These are phyloP conservation scores for Cherax quadricarinatus DNA, from an alignment of 1,140 invertebrate genomes.

Conservation along the genomic window DNA sequence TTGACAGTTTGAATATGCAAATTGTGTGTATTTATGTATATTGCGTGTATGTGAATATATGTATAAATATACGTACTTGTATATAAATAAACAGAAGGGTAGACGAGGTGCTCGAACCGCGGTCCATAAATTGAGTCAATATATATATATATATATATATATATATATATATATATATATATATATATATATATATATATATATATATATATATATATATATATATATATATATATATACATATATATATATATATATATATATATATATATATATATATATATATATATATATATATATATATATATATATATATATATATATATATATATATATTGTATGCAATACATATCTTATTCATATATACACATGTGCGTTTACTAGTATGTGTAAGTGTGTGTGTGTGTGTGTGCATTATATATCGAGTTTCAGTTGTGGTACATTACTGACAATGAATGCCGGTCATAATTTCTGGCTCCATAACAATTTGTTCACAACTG, in stretches of 20 bases:
- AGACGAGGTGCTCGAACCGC: no score
- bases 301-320: slow-evolving; percentile 13
- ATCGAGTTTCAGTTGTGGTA: background rate
- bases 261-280: slow-evolving; percentile 6
- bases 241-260: background rate
- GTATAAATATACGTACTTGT: background rate
- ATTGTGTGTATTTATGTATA: no score
- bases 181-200: background rate
- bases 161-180: background rate
- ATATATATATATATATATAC: background rate
- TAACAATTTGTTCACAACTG: background rate
- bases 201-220: background rate
- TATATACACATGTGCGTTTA: background rate
- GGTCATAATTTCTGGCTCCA: background rate
- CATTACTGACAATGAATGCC: background rate
- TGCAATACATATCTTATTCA: background rate
- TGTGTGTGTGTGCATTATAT: background rate
- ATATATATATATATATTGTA: background rate
- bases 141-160: background rate
- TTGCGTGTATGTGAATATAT: no score
- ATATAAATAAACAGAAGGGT: no score
- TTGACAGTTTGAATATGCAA: no score
- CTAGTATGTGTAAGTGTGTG: background rate
- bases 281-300: slow-evolving; percentile 19
- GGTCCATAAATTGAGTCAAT: no score